Evolutionary conservation across 2,888 invertebrate species (phyloP).

Genomic region (Yponomeuta malinellus): DNA sequence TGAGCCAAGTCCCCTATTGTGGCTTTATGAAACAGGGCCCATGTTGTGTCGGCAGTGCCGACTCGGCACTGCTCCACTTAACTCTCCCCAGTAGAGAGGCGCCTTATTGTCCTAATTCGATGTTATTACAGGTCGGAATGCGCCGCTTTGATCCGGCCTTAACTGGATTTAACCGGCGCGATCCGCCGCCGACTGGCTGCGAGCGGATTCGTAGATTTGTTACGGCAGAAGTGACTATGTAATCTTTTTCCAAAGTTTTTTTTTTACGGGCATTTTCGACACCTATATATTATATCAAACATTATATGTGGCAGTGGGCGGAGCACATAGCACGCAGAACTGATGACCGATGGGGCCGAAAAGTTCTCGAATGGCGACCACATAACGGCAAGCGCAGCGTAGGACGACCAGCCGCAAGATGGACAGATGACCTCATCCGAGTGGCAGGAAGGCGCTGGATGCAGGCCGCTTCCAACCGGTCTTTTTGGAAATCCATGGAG

Average conservation of each 20-base stretch:
- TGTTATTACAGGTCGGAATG: slow-evolving; percentile 19
- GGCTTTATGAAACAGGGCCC: neutral
- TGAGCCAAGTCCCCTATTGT: too few species aligned
- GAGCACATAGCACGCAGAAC: too few species aligned
- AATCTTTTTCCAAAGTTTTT: neutral
- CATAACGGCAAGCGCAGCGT: too few species aligned
- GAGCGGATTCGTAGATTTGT: neutral
- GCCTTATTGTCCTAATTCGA: slow-evolving; percentile 17
- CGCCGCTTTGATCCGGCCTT: slow-evolving; percentile 18
- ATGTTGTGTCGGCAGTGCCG: neutral
- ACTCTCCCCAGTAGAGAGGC: slow-evolving; percentile 1
- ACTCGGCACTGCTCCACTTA: neutral
- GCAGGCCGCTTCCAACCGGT: too few species aligned
- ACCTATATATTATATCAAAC: too few species aligned
- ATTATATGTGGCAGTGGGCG: too few species aligned
- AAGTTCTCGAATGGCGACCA: too few species aligned
- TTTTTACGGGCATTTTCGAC: neutral
- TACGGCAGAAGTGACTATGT: neutral
- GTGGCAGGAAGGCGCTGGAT: too few species aligned
- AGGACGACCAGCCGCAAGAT: too few species aligned
- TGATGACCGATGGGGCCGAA: too few species aligned
- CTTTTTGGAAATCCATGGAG: too few species aligned
- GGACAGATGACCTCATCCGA: too few species aligned
- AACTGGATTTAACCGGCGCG: slow-evolving; percentile 10
- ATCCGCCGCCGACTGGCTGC: neutral